Evolutionary conservation across 1,140 invertebrate genomes (phyloP).

Genomic region (Venustaconcha ellipsiformis): DNA sequence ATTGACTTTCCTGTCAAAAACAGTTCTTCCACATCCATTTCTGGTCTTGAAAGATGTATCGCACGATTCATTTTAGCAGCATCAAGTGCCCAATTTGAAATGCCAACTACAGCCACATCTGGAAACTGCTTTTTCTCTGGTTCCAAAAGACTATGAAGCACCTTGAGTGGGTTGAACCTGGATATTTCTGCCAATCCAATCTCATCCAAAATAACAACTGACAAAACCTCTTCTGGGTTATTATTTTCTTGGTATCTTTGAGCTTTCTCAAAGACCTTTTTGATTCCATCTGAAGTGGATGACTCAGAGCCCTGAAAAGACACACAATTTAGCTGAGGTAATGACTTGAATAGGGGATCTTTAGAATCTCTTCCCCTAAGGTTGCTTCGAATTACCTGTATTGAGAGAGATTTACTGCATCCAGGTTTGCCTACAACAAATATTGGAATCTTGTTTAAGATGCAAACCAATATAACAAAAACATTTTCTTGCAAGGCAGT

Average conservation of each 20-base stretch:
- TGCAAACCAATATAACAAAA: slow-evolving; percentile 59
- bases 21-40: slow-evolving; percentile 36
- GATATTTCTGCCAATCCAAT: slow-evolving; percentile 51
- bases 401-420: slow-evolving; percentile 59
- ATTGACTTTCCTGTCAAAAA: slow-evolving; percentile 23
- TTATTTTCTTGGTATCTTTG: slow-evolving; percentile 35
- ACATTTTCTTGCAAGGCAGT: slow-evolving; percentile 57
- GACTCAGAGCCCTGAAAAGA: slow-evolving; percentile 50
- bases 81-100: slow-evolving; percentile 55
- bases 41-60: slow-evolving; percentile 43
- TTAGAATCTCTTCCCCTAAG: slow-evolving; percentile 50
- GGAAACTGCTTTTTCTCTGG: slow-evolving; percentile 21
- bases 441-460: slow-evolving; percentile 48
- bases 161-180: slow-evolving; percentile 37
- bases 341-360: slow-evolving; percentile 41
- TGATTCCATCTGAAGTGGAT: slow-evolving; percentile 49
- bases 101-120: slow-evolving; percentile 50
- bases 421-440: slow-evolving; percentile 63
- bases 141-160: slow-evolving; percentile 36
- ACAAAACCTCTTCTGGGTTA: slow-evolving; percentile 36
- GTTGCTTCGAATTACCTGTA: slow-evolving; percentile 50
- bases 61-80: slow-evolving; percentile 50
- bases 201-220: slow-evolving; percentile 51
- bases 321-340: slow-evolving; percentile 49
- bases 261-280: slow-evolving; percentile 43